Percentiles rank a stretch among this genome's conserved stretches.
phyloP scores from a whole-genome alignment of 2,113 vertebrate genomes.

The Brachypodius melanocephalos region DNA sequence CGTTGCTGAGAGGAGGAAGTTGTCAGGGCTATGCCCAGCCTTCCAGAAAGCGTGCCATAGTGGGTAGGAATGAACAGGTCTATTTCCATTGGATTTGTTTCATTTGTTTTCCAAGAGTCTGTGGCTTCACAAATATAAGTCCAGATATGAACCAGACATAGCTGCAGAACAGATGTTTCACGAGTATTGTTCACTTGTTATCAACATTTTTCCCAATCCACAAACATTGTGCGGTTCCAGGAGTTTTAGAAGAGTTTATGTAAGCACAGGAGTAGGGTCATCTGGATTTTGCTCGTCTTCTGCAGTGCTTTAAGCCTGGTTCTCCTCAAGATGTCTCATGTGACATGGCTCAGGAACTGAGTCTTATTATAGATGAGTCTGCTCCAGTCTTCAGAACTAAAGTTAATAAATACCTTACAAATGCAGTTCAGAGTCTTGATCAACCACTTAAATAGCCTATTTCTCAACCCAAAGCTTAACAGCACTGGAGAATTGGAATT shows the following conservation, averaged over 20 bases:
- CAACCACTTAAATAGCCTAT: neutral
- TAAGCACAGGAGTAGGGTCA: neutral
- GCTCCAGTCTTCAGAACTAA: neutral
- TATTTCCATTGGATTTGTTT: neutral
- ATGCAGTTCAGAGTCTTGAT: neutral
- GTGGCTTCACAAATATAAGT: neutral
- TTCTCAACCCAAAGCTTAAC: neutral
- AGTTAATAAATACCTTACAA: neutral
- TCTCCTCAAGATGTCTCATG: neutral
- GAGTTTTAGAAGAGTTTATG: neutral
- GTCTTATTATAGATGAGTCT: neutral
- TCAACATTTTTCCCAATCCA: neutral
- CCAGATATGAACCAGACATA: neutral
- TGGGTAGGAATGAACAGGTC: neutral
- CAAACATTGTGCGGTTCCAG: neutral
- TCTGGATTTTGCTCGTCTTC: neutral
- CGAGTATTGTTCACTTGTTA: neutral
- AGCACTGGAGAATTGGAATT: neutral
- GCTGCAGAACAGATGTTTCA: neutral
- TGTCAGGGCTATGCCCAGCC: neutral
- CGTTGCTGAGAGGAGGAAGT: accelerated
- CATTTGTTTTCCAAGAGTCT: neutral
- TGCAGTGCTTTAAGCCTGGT: neutral
- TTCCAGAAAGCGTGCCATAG: neutral
- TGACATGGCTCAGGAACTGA: neutral